These are phyloP conservation scores for Gymnodraco acuticeps DNA, from an alignment of 2,797 vertebrate genomes.

Conservation along the genomic window DNA sequence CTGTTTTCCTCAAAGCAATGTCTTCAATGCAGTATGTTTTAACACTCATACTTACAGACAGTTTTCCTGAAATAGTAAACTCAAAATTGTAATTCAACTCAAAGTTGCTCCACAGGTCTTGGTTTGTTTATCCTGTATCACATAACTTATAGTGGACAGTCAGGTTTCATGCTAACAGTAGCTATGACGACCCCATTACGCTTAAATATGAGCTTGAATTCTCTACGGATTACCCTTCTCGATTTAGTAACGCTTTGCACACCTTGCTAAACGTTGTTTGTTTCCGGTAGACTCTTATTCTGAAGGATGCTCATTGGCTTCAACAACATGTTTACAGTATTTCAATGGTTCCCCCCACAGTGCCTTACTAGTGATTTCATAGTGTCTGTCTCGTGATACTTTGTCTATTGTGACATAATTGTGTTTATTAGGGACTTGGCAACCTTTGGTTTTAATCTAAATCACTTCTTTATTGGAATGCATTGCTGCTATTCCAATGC, in stretches of 20 bases:
- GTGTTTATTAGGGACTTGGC: neutral
- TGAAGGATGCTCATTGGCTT: slow-evolving; percentile 12
- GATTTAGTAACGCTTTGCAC: slow-evolving; percentile 5
- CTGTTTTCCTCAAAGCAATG: neutral
- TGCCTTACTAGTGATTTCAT: neutral
- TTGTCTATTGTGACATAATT: neutral
- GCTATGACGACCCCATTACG: neutral
- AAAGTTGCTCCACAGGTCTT: slow-evolving; percentile 10
- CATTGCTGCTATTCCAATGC: neutral
- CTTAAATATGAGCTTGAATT: neutral
- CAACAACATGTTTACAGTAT: neutral
- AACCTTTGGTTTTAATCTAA: neutral
- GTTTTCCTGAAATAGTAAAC: neutral
- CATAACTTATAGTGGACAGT: slow-evolving; percentile 7
- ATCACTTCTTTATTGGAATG: too few species aligned
- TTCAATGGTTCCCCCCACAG: neutral
- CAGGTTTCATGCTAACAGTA: neutral
- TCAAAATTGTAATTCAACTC: neutral
- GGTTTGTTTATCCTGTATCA: slow-evolving; percentile 2
- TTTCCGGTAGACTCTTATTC: slow-evolving; percentile 20
- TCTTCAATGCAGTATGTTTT: neutral
- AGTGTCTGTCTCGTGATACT: neutral
- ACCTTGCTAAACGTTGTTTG: neutral
- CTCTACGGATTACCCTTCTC: neutral
- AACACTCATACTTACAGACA: neutral